Conservation (phyloP, 2,888 invertebrate species). For the Machimus atricapillus region DNA sequence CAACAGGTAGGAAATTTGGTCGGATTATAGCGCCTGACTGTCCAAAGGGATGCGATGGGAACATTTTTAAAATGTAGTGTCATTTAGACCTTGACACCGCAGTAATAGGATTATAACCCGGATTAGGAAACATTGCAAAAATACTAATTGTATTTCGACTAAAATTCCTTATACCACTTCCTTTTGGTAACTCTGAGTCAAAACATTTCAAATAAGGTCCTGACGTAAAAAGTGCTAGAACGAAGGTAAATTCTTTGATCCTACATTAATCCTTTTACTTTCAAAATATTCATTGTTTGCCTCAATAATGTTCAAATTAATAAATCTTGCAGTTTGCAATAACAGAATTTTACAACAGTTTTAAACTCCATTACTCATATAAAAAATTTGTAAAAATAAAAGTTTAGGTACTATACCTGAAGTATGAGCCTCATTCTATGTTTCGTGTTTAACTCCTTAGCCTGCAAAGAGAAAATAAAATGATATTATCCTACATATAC, state of each 20-base stretch:
- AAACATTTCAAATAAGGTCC: not conserved
- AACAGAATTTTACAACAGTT: too few species aligned
- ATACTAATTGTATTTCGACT: not conserved
- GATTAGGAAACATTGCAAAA: not conserved
- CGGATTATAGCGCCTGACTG: slow-evolving; percentile 30
- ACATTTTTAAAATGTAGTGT: not conserved
- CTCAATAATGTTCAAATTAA: too few species aligned
- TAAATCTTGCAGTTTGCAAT: too few species aligned
- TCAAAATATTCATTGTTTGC: not conserved
- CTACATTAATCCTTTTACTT: not conserved
- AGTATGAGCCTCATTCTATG: too few species aligned
- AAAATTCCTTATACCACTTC: not conserved
- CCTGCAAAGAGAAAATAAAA: too few species aligned
- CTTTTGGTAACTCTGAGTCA: not conserved
- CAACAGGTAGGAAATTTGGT: slow-evolving; percentile 11
- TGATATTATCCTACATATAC: too few species aligned
- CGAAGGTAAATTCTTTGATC: not conserved
- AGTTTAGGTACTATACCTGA: too few species aligned
- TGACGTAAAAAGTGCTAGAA: not conserved
- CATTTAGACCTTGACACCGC: not conserved
- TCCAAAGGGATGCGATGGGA: not conserved
- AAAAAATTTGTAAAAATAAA: too few species aligned
- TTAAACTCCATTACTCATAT: too few species aligned
- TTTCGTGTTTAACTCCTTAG: too few species aligned
- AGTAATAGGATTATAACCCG: not conserved